phyloP scores from a whole-genome alignment of 2,888 invertebrate species.

The Heliothis peltigera region DNA sequence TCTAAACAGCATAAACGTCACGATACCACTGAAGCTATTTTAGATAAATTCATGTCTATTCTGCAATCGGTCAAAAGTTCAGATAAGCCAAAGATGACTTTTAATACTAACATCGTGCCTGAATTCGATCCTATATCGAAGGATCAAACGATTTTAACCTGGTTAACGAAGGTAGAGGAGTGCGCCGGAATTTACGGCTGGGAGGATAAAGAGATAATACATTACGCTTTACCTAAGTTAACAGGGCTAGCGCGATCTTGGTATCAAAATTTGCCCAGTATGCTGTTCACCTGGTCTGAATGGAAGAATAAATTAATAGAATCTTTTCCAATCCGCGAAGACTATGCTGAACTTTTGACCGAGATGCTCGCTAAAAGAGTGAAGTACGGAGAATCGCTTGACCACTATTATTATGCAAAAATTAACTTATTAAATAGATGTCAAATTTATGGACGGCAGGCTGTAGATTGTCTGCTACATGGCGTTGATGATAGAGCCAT shows the following conservation, averaged over 20 bases:
- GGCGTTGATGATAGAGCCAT: conserved; percentile 52
- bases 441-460: conserved; percentile 28
- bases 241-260: conserved; percentile 6
- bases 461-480: conserved; percentile 51
- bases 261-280: conserved; percentile 3
- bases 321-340: conserved; percentile 2
- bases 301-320: conserved; percentile 10
- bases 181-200: too few relatives aligned
- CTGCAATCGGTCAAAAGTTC: neutral
- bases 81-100: neutral
- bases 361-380: conserved; percentile 15
- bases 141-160: neutral
- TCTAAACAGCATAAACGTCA: too few relatives aligned
- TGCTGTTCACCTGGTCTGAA: conserved; percentile 5
- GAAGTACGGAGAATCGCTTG: conserved; percentile 7
- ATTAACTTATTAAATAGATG: too few relatives aligned
- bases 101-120: neutral
- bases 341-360: conserved; percentile 8
- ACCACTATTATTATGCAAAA: too few relatives aligned
- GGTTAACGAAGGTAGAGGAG: too few relatives aligned
- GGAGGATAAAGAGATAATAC: neutral
- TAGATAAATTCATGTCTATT: conserved; percentile 1
- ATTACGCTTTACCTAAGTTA: neutral
- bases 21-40: conserved; percentile 2
- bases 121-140: neutral